Percentiles rank a stretch among this genome's conserved stretches.
Conservation (phyloP, 2,797 vertebrate genomes). For the Phalanger gymnotis region DNA sequence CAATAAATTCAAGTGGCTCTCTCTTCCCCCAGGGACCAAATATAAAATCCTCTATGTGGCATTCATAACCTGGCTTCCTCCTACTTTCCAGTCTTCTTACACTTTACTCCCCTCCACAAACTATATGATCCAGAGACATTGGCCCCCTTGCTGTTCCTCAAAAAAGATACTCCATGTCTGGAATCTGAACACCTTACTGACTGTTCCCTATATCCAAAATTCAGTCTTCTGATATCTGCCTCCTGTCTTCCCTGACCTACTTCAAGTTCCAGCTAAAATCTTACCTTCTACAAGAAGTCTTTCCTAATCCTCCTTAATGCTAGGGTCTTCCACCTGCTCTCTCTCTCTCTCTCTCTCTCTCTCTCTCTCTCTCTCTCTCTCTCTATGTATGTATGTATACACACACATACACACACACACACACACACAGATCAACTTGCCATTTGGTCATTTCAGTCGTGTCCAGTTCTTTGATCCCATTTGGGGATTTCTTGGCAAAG, state of each 20-base stretch:
- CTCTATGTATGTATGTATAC: too few relatives aligned
- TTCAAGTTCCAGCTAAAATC: not conserved
- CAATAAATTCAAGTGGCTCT: not conserved
- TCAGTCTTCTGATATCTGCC: not conserved
- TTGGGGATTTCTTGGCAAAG: too few relatives aligned
- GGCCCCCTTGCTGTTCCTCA: not conserved
- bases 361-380: too few relatives aligned
- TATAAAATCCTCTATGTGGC: not conserved
- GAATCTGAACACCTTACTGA: not conserved
- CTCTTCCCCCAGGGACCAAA: not conserved
- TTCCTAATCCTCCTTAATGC: too few relatives aligned
- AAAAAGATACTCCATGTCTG: not conserved
- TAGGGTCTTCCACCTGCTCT: too few relatives aligned
- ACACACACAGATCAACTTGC: too few relatives aligned
- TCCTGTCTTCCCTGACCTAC: not conserved
- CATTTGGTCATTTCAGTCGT: too few relatives aligned
- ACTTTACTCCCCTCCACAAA: not conserved
- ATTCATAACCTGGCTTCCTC: not conserved
- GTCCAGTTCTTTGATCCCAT: too few relatives aligned
- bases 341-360: too few relatives aligned
- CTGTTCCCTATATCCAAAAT: not conserved
- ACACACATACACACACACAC: too few relatives aligned
- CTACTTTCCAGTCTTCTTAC: not conserved
- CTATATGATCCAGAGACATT: not conserved
- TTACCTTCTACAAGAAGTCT: not conserved